Evolutionary conservation across 2,113 vertebrate genomes (phyloP).

Genomic region (Dolichallabes microphthalmus): DNA sequence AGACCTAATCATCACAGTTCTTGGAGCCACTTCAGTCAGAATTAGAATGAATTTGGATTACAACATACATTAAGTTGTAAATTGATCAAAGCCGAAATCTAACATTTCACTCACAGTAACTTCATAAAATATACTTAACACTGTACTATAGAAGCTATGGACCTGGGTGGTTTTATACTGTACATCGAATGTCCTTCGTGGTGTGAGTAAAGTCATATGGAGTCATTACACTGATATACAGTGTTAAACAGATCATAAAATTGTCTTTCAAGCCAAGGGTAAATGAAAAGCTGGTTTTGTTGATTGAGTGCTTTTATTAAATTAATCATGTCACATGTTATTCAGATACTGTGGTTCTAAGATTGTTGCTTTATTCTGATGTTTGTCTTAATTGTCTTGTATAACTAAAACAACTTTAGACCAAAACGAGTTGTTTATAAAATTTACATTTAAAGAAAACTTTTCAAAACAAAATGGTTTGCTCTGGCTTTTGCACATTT

Average conservation of each 20-base stretch:
- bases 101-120: neutral
- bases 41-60: neutral
- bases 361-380: neutral
- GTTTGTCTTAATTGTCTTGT: no score
- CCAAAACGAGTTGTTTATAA: neutral
- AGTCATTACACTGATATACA: neutral
- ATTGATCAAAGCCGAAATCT: neutral
- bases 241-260: neutral
- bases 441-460: neutral
- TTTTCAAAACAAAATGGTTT: neutral
- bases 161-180: neutral
- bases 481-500: neutral
- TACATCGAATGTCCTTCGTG: neutral
- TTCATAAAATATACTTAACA: neutral
- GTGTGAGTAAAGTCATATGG: neutral
- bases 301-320: neutral
- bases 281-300: neutral
- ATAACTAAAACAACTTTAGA: neutral
- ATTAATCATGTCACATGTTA: neutral
- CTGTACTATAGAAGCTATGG: neutral
- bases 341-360: neutral
- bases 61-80: neutral
- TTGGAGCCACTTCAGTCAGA: slow-evolving; percentile 21
- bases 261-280: neutral
- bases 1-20: slow-evolving; percentile 7